phyloP scores from a whole-genome alignment of 1,140 invertebrate species.

The Lepidurus apus region DNA sequence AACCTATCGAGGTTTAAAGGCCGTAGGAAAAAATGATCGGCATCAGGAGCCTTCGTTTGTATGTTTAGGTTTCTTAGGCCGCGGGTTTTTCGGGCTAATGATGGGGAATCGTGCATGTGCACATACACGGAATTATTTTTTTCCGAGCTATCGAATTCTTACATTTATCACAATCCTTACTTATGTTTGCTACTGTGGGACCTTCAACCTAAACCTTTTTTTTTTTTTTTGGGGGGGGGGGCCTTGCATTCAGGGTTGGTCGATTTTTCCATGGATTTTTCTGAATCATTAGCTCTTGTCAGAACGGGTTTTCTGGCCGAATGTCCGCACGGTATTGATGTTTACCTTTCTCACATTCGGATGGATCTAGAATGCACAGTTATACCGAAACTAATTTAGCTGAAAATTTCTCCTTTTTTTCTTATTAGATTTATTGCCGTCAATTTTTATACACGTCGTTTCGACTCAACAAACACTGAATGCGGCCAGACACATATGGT shows the following conservation, averaged over 20 bases:
- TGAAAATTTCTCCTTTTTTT: not conserved
- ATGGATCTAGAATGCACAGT: not conserved
- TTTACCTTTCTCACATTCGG: constrained; percentile 9
- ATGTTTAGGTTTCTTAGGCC: not conserved
- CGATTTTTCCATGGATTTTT: constrained; percentile 11
- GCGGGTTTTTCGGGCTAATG: not conserved
- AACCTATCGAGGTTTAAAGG: not conserved
- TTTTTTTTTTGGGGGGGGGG: constrained; percentile 1
- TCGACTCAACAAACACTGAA: constrained; percentile 5
- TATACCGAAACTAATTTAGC: constrained; percentile 2
- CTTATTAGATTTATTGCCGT: not conserved
- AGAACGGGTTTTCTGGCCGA: not conserved
- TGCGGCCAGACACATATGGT: constrained; percentile 7
- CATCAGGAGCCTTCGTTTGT: not conserved
- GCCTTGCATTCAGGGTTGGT: not conserved
- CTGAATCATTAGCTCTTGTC: constrained; percentile 21
- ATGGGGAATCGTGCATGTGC: constrained; percentile 4
- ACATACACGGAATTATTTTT: not conserved
- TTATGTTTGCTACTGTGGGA: not conserved
- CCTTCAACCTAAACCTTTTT: not conserved
- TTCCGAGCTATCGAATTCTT: not conserved
- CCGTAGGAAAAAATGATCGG: not conserved
- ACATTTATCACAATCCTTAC: not conserved
- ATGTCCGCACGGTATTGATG: not conserved
- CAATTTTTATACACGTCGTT: constrained; percentile 11